A percentile compares a stretch with the other conserved stretches of the same genome.
Conservation (phyloP, 1,140 invertebrate genomes). For the Nephila pilipes region DNA sequence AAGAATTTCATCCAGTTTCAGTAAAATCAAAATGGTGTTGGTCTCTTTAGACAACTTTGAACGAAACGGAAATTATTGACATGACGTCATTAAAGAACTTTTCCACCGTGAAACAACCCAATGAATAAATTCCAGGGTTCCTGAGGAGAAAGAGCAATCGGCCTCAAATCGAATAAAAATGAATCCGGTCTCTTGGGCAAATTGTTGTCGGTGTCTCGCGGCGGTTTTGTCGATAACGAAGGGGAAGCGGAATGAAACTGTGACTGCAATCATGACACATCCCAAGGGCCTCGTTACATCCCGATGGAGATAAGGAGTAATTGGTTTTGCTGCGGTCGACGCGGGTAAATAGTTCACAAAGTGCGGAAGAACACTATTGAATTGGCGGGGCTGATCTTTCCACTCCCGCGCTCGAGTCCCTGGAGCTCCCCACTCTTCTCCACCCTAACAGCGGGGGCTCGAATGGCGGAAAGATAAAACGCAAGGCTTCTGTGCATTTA, state of each 20-base stretch:
- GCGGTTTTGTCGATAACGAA: not conserved
- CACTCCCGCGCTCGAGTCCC: constrained; percentile 33
- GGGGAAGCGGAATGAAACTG: constrained; percentile 5
- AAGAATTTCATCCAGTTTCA: too few species aligned
- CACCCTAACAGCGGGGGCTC: too few species aligned
- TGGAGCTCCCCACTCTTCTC: not conserved
- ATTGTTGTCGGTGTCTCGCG: not conserved
- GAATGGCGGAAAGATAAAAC: too few species aligned
- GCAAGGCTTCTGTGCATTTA: too few species aligned
- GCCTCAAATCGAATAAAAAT: not conserved
- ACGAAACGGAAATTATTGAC: too few species aligned
- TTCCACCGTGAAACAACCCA: too few species aligned
- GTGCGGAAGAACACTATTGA: constrained; percentile 69
- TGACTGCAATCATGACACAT: constrained; percentile 70
- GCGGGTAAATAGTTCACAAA: constrained; percentile 73
- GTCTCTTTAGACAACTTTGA: too few species aligned
- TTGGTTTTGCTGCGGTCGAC: constrained; percentile 66
- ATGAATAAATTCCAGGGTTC: too few species aligned
- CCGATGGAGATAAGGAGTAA: constrained; percentile 75
- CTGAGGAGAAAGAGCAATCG: too few species aligned
- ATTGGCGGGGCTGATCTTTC: constrained; percentile 68
- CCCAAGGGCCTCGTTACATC: constrained; percentile 73
- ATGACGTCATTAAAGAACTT: too few species aligned
- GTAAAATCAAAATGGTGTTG: too few species aligned
- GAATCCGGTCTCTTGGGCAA: not conserved